Conservation (phyloP, 2,888 invertebrate genomes). For the Trichogramma dendrolimi region DNA sequence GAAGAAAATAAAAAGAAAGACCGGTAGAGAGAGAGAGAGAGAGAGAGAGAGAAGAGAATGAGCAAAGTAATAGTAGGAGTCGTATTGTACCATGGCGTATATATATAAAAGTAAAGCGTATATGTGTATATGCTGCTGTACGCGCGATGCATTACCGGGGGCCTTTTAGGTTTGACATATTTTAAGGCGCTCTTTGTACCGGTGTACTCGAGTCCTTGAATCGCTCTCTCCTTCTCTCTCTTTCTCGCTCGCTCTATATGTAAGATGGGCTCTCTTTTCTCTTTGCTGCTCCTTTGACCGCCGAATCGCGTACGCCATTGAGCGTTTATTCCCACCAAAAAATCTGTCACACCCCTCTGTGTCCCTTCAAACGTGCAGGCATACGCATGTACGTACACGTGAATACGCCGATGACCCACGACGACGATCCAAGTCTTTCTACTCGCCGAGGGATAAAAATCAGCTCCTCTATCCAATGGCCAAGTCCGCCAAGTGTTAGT, state of each 20-base stretch:
- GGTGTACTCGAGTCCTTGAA: conserved; percentile 46
- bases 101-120: too few species aligned
- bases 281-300: conserved; percentile 24
- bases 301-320: background rate
- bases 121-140: conserved; percentile 14
- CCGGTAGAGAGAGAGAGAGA: too few species aligned
- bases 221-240: conserved; percentile 33
- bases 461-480: too few species aligned
- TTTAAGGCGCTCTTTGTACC: conserved; percentile 41
- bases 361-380: background rate
- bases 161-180: conserved; percentile 43
- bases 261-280: background rate
- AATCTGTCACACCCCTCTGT: conserved; percentile 24
- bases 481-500: too few species aligned
- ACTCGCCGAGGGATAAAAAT: too few species aligned
- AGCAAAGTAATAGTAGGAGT: too few species aligned
- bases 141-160: conserved; percentile 22
- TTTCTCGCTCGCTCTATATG: background rate
- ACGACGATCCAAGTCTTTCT: too few species aligned
- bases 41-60: too few species aligned
- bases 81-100: too few species aligned
- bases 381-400: too few species aligned
- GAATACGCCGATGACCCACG: too few species aligned
- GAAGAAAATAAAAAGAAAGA: too few species aligned
- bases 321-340: conserved; percentile 26